Percentiles rank a stretch among this genome's conserved stretches.
These are phyloP conservation scores for Bombycilla garrulus DNA, from an alignment of 2,113 vertebrate genomes.

Conservation along the genomic window DNA sequence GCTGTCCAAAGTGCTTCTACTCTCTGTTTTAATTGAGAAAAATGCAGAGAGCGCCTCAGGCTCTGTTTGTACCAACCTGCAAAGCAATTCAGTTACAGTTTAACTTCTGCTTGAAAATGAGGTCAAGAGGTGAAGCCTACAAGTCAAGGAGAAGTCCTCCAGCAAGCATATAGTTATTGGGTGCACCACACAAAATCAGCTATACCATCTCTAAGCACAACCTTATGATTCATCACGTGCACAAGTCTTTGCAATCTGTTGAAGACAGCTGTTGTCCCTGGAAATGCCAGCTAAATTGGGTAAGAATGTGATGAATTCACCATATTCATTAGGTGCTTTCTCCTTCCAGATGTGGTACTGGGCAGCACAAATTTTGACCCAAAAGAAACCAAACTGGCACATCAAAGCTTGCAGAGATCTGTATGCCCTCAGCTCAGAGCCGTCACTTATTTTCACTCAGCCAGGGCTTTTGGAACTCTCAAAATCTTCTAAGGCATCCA, in stretches of 20 bases:
- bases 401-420: neutral
- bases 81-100: conserved; percentile 57
- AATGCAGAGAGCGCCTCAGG: conserved; percentile 21
- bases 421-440: neutral
- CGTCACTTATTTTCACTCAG: neutral
- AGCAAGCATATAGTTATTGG: neutral
- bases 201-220: neutral
- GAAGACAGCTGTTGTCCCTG: neutral
- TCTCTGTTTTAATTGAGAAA: conserved; percentile 48
- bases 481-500: neutral
- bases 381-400: neutral
- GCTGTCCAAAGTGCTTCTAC: conserved; percentile 37
- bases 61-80: conserved; percentile 18
- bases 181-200: conserved; percentile 5
- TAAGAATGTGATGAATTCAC: neutral
- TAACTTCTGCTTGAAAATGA: conserved; percentile 59
- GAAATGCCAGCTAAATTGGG: neutral
- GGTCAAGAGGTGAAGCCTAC: conserved; percentile 55
- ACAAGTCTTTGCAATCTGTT: neutral
- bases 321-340: neutral
- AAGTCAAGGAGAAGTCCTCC: conserved; percentile 30
- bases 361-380: neutral
- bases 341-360: neutral
- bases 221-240: neutral
- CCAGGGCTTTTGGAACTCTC: neutral